Evolutionary conservation across 2,113 vertebrate genomes (phyloP), one percentile per base, ranked within the genome.

Genomic region (Stictonetta naevosa): DNA sequence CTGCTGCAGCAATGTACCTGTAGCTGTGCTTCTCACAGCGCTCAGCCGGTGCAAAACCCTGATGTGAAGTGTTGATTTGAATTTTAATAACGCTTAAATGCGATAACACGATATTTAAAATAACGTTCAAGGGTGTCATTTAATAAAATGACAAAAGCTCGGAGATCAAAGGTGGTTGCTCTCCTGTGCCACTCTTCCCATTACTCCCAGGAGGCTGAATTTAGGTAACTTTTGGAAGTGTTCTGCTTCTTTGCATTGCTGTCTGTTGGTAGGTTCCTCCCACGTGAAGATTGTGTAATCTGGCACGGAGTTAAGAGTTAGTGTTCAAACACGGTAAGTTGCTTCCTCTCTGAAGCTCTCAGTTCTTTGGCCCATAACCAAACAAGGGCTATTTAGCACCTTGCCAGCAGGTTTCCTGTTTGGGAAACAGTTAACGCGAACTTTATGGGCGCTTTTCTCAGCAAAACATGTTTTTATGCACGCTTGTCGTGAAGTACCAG

Each of bases 351-450:
- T 84, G 15, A 91, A 72, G 69, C 74, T 58, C 73, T 72, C 62
- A 5, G 0, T 72, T 90, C 86, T 68, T 94, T 96, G 95, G 93
- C 88, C 91, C 8, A 6, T 78, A 72, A 95, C 90, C 95, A 96
- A 93, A 88, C 88, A 86, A 93, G 88, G 95, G 80, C 91, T 94
- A 88, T 95, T 97, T 95, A 94, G 93, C 93, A 93, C 92, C 91
- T 95, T 93, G 92, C 96, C 91, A 96, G 88, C 0, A 0, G 67
- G 60, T 86, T 94, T 93, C 83, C 86, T 95, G 88, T 93, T 97
- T 95, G 52, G 88, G 93, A 95, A 92, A 86, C 90, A 68, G 83
- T 69, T 90, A 93, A 78, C 6, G 0, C 0, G 28, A 86, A 94
- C 95, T 95, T 93, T 75, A 90, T 78, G 83, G 73, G 66, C 0